Evolutionary conservation across 2,888 invertebrate species (phyloP).

Genomic region (Eupithecia dodoneata): DNA sequence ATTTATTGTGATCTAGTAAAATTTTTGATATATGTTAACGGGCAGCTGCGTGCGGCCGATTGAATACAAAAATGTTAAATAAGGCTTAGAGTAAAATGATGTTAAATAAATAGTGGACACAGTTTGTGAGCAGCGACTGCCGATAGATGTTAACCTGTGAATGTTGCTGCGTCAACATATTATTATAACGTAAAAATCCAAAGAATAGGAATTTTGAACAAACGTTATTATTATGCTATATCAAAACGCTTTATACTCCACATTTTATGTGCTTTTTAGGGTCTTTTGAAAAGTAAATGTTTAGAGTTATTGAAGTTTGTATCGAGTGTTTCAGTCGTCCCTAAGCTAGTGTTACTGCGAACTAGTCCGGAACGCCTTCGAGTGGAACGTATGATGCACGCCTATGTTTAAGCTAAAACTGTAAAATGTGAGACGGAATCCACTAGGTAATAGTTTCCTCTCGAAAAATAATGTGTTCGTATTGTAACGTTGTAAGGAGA

Average conservation of each 20-base stretch:
- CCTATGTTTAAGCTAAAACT: conserved; percentile 51
- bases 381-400: conserved; percentile 40
- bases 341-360: conserved; percentile 59
- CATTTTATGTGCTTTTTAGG: conserved; percentile 12
- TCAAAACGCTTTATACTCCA: conserved; percentile 57
- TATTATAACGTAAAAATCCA: conserved; percentile 43
- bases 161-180: background rate
- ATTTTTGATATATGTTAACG: conserved; percentile 1
- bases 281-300: conserved; percentile 4
- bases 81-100: background rate
- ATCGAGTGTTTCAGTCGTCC: background rate
- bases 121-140: conserved; percentile 8
- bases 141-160: conserved; percentile 17
- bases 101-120: background rate
- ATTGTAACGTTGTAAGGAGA: conserved; percentile 45
- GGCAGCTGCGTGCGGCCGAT: conserved; percentile 14
- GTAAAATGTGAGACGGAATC: conserved; percentile 48
- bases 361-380: conserved; percentile 64
- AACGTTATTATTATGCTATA: conserved; percentile 63
- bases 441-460: conserved; percentile 15
- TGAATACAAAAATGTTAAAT: too few species aligned
- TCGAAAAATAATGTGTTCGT: conserved; percentile 46
- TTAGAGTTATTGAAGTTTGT: background rate
- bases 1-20: conserved; percentile 10
- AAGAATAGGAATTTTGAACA: conserved; percentile 77